These are phyloP conservation scores for Fopius arisanus DNA, from an alignment of 1,140 invertebrate species.

Conservation along the genomic window DNA sequence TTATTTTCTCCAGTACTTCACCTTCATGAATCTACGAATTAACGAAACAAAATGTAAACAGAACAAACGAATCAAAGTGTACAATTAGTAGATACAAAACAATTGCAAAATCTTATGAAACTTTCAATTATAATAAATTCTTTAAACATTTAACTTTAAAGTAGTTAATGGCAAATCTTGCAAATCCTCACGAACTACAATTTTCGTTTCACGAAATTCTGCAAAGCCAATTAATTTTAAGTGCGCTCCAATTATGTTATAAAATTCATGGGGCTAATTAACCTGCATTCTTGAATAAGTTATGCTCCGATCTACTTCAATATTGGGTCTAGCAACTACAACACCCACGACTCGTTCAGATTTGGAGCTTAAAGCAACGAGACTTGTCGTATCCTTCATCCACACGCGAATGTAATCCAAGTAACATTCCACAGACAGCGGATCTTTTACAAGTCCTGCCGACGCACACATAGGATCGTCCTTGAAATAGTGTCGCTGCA, in stretches of 20 bases:
- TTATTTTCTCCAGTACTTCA: conserved; percentile 50
- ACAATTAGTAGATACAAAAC: too few relatives aligned
- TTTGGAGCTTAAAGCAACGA: conserved; percentile 67
- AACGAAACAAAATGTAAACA: not conserved
- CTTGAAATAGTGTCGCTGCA: conserved; percentile 64
- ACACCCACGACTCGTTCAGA: conserved; percentile 65
- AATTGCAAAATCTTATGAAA: too few relatives aligned
- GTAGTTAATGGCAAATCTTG: too few relatives aligned
- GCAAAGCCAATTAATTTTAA: not conserved
- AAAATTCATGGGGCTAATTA: conserved; percentile 21
- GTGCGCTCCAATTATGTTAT: not conserved
- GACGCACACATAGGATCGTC: conserved; percentile 63
- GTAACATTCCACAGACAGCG: conserved; percentile 64
- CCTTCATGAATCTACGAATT: conserved; percentile 45
- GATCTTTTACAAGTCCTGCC: conserved; percentile 62
- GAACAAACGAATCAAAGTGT: too few relatives aligned
- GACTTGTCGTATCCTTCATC: conserved; percentile 71
- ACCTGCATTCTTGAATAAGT: conserved; percentile 46
- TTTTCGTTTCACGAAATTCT: too few relatives aligned
- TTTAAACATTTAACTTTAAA: too few relatives aligned
- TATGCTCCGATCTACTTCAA: conserved; percentile 39
- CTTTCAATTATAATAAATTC: too few relatives aligned
- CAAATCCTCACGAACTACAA: too few relatives aligned
- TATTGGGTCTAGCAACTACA: conserved; percentile 63
- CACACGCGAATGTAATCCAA: conserved; percentile 63